phyloP scores from a whole-genome alignment of 2,888 invertebrate genomes.

The Calliphora vomitoria region DNA sequence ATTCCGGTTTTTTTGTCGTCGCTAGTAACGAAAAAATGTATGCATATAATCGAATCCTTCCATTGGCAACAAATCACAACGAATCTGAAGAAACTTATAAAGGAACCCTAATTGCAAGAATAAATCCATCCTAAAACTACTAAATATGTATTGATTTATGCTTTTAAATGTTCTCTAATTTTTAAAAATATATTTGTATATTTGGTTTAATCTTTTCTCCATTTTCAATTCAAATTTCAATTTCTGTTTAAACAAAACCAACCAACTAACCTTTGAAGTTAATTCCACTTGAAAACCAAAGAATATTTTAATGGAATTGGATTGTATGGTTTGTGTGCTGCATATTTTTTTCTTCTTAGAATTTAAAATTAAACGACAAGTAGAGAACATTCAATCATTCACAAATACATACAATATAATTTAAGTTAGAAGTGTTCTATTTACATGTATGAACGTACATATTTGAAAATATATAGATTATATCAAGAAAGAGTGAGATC shows the following conservation, averaged over 20 bases:
- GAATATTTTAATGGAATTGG: slow-evolving; percentile 22
- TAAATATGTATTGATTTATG: too few relatives aligned
- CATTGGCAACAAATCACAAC: too few relatives aligned
- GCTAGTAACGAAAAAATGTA: too few relatives aligned
- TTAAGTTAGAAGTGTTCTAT: slow-evolving; percentile 25
- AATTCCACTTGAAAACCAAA: slow-evolving; percentile 17
- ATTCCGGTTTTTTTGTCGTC: too few relatives aligned
- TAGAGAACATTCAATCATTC: slow-evolving; percentile 12
- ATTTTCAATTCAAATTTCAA: background rate
- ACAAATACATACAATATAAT: background rate
- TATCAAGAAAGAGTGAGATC: background rate
- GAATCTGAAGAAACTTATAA: too few relatives aligned
- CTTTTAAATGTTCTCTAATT: too few relatives aligned
- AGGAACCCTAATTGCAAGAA: too few relatives aligned
- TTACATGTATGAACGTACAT: too few relatives aligned
- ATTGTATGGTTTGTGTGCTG: background rate
- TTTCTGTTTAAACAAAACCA: background rate
- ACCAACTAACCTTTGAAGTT: slow-evolving; percentile 15
- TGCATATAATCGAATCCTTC: too few relatives aligned
- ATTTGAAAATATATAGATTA: background rate
- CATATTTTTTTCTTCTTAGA: slow-evolving; percentile 16
- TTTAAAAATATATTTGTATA: too few relatives aligned
- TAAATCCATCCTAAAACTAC: too few relatives aligned
- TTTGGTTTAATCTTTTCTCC: too few relatives aligned
- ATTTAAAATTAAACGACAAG: slow-evolving; percentile 9